Percentiles rank a stretch among this genome's conserved stretches.
These are phyloP conservation scores for Donacobius atricapilla DNA, from an alignment of 2,113 vertebrate genomes.

Conservation along the genomic window DNA sequence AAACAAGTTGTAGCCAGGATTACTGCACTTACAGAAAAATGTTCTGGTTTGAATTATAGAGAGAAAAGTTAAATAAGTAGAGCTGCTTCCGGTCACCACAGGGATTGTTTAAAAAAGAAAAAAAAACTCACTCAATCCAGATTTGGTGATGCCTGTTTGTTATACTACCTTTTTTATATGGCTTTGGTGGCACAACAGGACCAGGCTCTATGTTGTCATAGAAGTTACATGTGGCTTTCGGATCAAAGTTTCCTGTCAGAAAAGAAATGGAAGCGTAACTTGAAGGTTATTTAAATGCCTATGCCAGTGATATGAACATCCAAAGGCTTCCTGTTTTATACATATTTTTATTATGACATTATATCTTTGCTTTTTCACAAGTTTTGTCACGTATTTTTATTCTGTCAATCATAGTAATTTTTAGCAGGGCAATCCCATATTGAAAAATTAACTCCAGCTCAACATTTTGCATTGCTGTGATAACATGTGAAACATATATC, in stretches of 20 bases:
- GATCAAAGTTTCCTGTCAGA: slow-evolving; percentile 91
- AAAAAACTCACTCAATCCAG: neutral
- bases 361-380: neutral
- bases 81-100: neutral
- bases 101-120: neutral
- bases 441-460: neutral
- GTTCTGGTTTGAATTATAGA: neutral
- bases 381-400: neutral
- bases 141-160: neutral
- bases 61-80: neutral
- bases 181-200: slow-evolving; percentile 90
- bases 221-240: slow-evolving; percentile 92
- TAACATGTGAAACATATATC: neutral
- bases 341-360: neutral
- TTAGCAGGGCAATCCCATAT: neutral
- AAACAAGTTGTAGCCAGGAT: neutral
- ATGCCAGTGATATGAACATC: neutral
- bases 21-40: neutral
- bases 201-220: slow-evolving; percentile 96
- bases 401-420: neutral
- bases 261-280: neutral
- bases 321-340: neutral
- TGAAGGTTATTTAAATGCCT: neutral
- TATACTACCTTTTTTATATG: slow-evolving; percentile 87
- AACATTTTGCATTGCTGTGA: neutral